Conservation (phyloP, 2,113 vertebrate genomes). For the Dasypus novemcinctus region DNA sequence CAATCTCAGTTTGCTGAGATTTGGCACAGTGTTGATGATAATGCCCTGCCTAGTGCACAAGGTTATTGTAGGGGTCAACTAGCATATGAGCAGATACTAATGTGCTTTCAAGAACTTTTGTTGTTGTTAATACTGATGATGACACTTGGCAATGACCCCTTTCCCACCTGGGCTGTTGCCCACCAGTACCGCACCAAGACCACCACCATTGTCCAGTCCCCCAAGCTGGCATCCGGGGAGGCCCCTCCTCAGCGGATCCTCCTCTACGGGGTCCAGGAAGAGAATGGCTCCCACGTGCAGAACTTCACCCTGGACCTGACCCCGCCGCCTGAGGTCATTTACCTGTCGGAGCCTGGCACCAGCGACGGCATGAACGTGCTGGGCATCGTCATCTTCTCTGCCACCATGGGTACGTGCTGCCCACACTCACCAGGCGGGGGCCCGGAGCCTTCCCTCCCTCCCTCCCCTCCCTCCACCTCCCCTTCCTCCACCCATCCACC, state of each 20-base stretch:
- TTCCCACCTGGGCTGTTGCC: neutral
- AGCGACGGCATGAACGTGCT: slow-evolving; percentile 98
- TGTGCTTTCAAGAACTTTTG: neutral
- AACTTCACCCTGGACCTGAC: slow-evolving; percentile 96
- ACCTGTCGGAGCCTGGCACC: slow-evolving; percentile 93
- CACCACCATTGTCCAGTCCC: slow-evolving; percentile 87
- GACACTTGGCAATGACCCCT: neutral
- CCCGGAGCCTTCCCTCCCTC: neutral
- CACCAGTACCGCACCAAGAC: slow-evolving; percentile 94
- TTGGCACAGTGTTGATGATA: neutral
- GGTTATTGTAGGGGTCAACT: neutral
- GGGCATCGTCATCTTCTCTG: slow-evolving; percentile 98
- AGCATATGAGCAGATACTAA: neutral
- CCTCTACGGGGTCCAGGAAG: slow-evolving; percentile 94
- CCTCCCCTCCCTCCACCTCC: neutral
- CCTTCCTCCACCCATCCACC: rapidly evolving
- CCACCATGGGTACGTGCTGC: slow-evolving; percentile 93
- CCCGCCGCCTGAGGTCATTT: slow-evolving; percentile 92
- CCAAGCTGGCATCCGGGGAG: slow-evolving; percentile 85
- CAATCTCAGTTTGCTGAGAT: neutral
- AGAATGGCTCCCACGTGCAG: slow-evolving; percentile 92
- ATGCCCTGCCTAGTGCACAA: neutral
- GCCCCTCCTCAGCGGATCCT: slow-evolving; percentile 86
- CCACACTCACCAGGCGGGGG: rapidly evolving
- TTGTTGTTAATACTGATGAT: neutral